These are phyloP conservation scores for Opisthograptis luteolata DNA, from an alignment of 2,888 invertebrate species.

Conservation along the genomic window DNA sequence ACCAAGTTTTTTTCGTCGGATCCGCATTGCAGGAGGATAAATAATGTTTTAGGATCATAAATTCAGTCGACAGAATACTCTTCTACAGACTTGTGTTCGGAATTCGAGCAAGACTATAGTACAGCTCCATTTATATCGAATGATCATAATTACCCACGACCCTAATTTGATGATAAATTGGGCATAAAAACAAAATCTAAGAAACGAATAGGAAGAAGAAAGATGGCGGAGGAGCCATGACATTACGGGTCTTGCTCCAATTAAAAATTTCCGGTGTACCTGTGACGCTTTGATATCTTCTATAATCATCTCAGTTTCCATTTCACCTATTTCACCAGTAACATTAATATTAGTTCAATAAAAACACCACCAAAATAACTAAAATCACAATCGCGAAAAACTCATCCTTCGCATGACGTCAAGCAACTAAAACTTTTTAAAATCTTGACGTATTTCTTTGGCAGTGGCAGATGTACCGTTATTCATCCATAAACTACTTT, in stretches of 20 bases:
- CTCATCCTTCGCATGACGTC: constrained; percentile 79
- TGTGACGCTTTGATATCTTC: constrained; percentile 86
- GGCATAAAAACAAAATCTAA: constrained; percentile 59
- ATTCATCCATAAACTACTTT: constrained; percentile 9
- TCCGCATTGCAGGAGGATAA: constrained; percentile 63
- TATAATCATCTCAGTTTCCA: constrained; percentile 96
- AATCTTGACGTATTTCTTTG: constrained; percentile 25
- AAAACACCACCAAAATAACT: constrained; percentile 67
- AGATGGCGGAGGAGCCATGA: constrained; percentile 79
- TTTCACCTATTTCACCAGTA: constrained; percentile 89
- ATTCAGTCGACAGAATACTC: not conserved
- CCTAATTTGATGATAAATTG: constrained; percentile 33
- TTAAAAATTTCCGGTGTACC: constrained; percentile 65
- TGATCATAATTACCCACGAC: not conserved
- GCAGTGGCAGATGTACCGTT: constrained; percentile 29
- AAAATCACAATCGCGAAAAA: constrained; percentile 71
- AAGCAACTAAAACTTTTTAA: constrained; percentile 58
- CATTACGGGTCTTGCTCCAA: constrained; percentile 71
- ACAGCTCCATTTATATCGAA: not conserved
- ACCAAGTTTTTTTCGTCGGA: constrained; percentile 33
- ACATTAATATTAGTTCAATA: constrained; percentile 76
- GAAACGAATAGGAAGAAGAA: constrained; percentile 59
- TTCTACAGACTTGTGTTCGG: not conserved
- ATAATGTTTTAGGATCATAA: not conserved
- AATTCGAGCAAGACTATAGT: no score